Evolutionary conservation across 2,888 invertebrate species (phyloP).

Genomic region (Leistus spinibarbis): DNA sequence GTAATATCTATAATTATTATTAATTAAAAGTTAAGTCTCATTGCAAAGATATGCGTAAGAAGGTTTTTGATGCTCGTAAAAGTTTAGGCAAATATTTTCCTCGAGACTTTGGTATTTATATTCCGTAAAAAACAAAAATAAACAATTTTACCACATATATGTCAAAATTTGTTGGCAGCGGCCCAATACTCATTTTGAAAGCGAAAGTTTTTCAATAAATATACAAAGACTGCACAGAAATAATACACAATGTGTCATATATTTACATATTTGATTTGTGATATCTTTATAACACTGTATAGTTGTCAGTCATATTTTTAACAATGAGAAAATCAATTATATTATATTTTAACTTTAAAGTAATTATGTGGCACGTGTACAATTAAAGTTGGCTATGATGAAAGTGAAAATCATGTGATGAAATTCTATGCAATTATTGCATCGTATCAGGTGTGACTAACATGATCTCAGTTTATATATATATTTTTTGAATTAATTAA

Average conservation of each 20-base stretch:
- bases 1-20: too few relatives aligned
- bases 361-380: neutral
- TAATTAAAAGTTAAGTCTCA: too few relatives aligned
- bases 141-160: neutral
- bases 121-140: neutral
- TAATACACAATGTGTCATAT: neutral
- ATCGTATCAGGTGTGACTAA: neutral
- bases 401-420: constrained; percentile 17
- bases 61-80: too few relatives aligned
- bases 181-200: neutral
- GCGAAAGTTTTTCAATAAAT: neutral
- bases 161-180: neutral
- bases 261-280: neutral
- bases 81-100: neutral
- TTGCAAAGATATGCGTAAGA: too few relatives aligned
- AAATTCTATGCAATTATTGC: constrained; percentile 29
- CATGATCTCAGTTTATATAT: neutral
- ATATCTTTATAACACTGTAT: neutral
- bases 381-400: neutral
- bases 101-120: neutral
- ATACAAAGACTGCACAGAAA: neutral
- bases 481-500: neutral
- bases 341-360: too few relatives aligned
- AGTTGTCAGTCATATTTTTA: neutral
- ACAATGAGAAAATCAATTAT: neutral